Conservation (phyloP, 2,113 vertebrate species). For the Ictidomys tridecemlineatus region DNA sequence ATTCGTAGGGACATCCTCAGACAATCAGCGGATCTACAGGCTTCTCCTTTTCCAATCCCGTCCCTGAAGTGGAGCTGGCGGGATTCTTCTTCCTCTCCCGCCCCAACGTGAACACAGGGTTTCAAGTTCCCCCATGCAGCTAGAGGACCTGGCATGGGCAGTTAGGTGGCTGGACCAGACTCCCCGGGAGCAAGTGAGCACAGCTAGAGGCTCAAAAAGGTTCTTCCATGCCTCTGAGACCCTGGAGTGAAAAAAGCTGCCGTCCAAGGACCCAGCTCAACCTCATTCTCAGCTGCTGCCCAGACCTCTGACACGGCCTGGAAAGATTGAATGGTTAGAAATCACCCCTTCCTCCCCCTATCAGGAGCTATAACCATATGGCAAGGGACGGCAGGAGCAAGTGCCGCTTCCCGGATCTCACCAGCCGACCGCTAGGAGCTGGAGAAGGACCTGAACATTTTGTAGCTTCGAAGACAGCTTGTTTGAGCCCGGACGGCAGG, state of each 20-base stretch:
- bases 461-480: not conserved
- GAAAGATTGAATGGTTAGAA: slow-evolving; percentile 54
- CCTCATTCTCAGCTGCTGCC: not conserved
- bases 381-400: not conserved
- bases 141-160: not conserved
- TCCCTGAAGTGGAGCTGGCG: not conserved
- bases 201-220: not conserved
- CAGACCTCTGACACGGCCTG: not conserved
- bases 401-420: not conserved
- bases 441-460: not conserved
- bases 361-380: not conserved
- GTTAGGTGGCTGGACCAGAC: not conserved
- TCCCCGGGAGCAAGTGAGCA: fast-evolving
- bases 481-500: not conserved
- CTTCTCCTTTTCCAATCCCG: not conserved
- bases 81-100: not conserved
- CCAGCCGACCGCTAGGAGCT: not conserved
- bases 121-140: not conserved
- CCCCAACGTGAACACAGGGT: not conserved
- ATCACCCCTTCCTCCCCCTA: not conserved
- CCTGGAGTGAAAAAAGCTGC: not conserved
- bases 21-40: not conserved
- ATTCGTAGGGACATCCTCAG: not conserved
- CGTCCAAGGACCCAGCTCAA: not conserved
- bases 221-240: not conserved